These are phyloP conservation scores for Cavia aperea DNA, from an alignment of 2,113 vertebrate species.

Conservation along the genomic window DNA sequence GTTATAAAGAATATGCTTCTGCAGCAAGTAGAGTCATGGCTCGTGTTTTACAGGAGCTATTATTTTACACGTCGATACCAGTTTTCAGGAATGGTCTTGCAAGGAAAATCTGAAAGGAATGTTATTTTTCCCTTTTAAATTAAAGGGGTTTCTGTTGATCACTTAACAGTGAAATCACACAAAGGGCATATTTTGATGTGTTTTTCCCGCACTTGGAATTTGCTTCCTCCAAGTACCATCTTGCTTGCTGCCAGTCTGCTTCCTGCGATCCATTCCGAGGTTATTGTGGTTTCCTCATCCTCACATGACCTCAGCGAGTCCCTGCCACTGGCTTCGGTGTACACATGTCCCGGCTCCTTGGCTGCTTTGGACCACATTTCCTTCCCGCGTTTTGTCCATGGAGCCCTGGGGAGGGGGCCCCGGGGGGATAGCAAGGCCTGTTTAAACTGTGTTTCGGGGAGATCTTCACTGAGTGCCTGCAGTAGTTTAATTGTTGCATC, in stretches of 20 bases:
- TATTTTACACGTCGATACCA: constrained; percentile 61
- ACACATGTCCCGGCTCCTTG: constrained; percentile 57
- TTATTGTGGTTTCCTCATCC: constrained; percentile 73
- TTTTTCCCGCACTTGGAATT: constrained; percentile 71
- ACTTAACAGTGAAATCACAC: constrained; percentile 57
- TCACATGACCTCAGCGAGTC: constrained; percentile 73
- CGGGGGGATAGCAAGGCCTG: neutral
- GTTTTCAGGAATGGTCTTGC: constrained; percentile 62
- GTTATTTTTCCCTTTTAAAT: constrained; percentile 21
- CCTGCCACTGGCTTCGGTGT: constrained; percentile 67
- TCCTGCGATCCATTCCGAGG: constrained; percentile 72
- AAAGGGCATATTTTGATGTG: constrained; percentile 70
- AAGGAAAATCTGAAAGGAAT: constrained; percentile 35
- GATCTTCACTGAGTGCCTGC: constrained; percentile 33
- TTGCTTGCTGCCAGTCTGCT: constrained; percentile 73
- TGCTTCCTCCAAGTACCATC: constrained; percentile 75
- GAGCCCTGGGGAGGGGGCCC: constrained; percentile 10
- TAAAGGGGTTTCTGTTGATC: neutral
- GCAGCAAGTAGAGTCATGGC: neutral
- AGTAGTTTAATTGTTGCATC: constrained; percentile 9
- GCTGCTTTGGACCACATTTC: constrained; percentile 31
- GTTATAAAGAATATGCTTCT: neutral
- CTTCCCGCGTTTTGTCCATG: constrained; percentile 42
- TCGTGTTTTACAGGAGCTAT: constrained; percentile 13
- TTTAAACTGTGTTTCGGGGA: constrained; percentile 25